These are phyloP conservation scores for Bradypodion ventrale DNA, from an alignment of 2,797 vertebrate genomes.

Conservation along the genomic window DNA sequence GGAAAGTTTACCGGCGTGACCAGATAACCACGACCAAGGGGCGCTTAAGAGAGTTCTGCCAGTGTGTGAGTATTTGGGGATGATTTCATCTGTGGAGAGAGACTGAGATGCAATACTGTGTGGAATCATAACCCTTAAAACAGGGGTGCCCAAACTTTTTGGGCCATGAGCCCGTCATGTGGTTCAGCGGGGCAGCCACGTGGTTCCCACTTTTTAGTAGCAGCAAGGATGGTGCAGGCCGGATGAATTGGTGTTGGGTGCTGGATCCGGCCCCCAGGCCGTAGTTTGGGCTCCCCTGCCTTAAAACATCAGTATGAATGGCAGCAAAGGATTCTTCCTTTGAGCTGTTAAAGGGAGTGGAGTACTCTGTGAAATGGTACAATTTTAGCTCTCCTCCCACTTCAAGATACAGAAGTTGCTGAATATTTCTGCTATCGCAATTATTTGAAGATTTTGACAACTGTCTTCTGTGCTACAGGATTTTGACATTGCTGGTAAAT, in stretches of 20 bases:
- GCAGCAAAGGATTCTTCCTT: background rate
- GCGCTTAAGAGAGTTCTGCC: conserved; percentile 91
- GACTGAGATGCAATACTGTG: background rate
- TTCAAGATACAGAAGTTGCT: background rate
- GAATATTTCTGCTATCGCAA: too few relatives aligned
- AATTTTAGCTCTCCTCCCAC: background rate
- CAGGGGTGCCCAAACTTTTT: too few relatives aligned
- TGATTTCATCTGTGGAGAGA: background rate
- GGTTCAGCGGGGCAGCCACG: too few relatives aligned
- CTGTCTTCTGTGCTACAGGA: conserved; percentile 78
- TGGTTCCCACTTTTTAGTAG: too few relatives aligned
- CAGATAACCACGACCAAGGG: conserved; percentile 89
- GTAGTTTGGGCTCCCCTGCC: too few relatives aligned
- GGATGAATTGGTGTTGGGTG: too few relatives aligned
- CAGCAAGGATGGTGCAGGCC: too few relatives aligned
- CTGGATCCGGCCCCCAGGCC: too few relatives aligned
- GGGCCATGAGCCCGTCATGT: too few relatives aligned
- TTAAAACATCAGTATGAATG: background rate
- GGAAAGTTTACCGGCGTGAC: conserved; percentile 94
- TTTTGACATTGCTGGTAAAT: conserved; percentile 95
- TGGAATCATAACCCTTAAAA: background rate
- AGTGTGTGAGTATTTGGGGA: conserved; percentile 84
- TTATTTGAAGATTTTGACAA: background rate
- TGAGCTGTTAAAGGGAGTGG: background rate
- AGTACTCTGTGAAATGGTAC: background rate